Base-by-base conservation (phyloP, 2,888 invertebrate genomes). In the Tetanocera ferruginea region DNA sequence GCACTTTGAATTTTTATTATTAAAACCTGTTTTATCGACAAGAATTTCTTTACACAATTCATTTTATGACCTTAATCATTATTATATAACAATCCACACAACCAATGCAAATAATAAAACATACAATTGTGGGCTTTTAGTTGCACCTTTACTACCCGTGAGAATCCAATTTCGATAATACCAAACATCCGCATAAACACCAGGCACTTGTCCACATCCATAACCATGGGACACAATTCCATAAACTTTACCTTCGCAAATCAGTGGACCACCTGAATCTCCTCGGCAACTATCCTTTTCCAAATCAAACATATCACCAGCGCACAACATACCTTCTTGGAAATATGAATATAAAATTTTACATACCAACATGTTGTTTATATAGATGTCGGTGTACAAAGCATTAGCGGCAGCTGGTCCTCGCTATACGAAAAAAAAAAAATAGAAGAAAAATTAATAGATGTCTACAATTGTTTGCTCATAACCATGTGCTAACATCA, bases 181-280 rank as follows among this genome's bases (percentile, higher is more conserved):
- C 17, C 31, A 76, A 25, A 76, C 31, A 51, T 60, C 70, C 9
- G 76, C 60, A 17, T 70, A 76, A 6, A 55, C 76, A 9, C 70
- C 52, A 19, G 70, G 70, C 28, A 51, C 0, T 9, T 11, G 9
- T 4, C 49, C 69, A 60, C 76, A 76, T 11, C 60, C 51, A n/a
- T 31, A 51, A 43, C 76, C 72, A 55, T 25, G 79, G 8, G 80
- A 80, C 3, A 82, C 76, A 28, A 84, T 69, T 5, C 81, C 84
- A 11, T 80, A 79, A 5, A 84, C 19, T 0, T 70, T n/a, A 0
- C 52, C 51, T 0, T 74, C 11, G n/a, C 84, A 84, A 19, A 83
- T 80, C 23, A 84, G 66, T 6, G 85, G 84, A 71, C 78, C 81
- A 5, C 84, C 83, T 17, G 81, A 77, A 57, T 84, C 84, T 6